phyloP scores from a whole-genome alignment of 2,888 invertebrate species.

The Dascillus cervinus region DNA sequence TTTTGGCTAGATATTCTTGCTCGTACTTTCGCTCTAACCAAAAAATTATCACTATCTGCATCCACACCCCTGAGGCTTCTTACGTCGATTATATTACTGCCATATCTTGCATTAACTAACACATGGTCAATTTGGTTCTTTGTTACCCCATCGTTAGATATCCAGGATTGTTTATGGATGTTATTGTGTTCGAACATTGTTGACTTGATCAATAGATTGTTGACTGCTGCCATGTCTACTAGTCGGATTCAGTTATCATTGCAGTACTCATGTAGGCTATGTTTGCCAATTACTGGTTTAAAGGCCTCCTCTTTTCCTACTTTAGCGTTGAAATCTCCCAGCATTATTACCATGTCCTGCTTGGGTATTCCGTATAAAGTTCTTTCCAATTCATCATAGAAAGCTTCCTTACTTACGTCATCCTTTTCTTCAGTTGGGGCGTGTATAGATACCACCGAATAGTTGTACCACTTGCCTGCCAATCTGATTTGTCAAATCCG shows the following conservation, averaged over 20 bases:
- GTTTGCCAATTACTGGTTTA: constrained; percentile 5
- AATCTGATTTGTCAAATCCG: constrained; percentile 1
- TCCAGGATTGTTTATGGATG: constrained; percentile 12
- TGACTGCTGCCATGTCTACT: constrained; percentile 8
- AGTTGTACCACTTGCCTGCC: constrained; percentile 1
- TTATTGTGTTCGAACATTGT: constrained; percentile 10
- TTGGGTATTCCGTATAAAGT: constrained; percentile 1
- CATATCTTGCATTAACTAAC: neutral
- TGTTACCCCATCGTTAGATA: neutral
- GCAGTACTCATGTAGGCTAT: constrained; percentile 4
- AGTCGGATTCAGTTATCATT: constrained; percentile 9
- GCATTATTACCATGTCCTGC: constrained; percentile 4
- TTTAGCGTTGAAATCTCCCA: constrained; percentile 7
- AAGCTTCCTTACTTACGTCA: constrained; percentile 6
- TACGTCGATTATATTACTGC: constrained; percentile 2
- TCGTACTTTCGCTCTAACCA: constrained; percentile 1
- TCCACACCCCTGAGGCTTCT: constrained; percentile 5
- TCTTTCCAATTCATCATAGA: constrained; percentile 8
- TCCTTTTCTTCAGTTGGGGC: constrained; percentile 9
- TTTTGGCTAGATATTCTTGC: too few species aligned
- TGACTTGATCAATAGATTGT: constrained; percentile 7
- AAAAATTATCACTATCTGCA: constrained; percentile 4
- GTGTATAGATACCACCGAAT: constrained; percentile 6
- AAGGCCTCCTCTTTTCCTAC: constrained; percentile 9
- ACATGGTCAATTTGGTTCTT: constrained; percentile 1